phyloP scores from a whole-genome alignment of 1,140 invertebrate species.

The Aphidius gifuensis region DNA sequence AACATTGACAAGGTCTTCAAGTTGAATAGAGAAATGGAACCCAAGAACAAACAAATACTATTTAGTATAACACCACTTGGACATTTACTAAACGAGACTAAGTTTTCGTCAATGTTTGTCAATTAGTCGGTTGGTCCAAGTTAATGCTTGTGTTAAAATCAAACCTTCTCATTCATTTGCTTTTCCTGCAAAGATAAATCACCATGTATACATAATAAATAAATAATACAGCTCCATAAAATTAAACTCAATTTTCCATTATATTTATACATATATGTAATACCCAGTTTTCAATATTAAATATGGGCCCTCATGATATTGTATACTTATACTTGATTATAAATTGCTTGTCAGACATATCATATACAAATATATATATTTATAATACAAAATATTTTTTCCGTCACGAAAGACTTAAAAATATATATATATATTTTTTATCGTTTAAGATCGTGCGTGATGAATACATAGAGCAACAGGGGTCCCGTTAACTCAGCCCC shows the following conservation, averaged over 20 bases:
- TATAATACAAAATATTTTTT: too few species aligned
- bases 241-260: too few species aligned
- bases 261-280: too few species aligned
- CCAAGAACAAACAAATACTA: conserved; percentile 40
- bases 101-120: conserved; percentile 44
- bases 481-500: conserved; percentile 41
- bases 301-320: conserved; percentile 34
- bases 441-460: conserved; percentile 38
- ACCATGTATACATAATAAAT: too few species aligned
- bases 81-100: conserved; percentile 12
- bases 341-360: conserved; percentile 39
- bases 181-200: too few species aligned
- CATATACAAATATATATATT: too few species aligned
- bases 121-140: conserved; percentile 34
- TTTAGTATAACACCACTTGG: conserved; percentile 29
- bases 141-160: too few species aligned
- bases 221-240: too few species aligned
- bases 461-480: conserved; percentile 38
- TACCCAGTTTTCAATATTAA: too few species aligned
- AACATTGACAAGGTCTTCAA: too few species aligned
- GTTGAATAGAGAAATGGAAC: too few species aligned
- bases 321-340: conserved; percentile 41
- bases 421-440: conserved; percentile 39
- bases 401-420: conserved; percentile 28
- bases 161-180: too few species aligned